Conservation (phyloP, 2,113 vertebrate species). For the Triplophysa dalaica region DNA sequence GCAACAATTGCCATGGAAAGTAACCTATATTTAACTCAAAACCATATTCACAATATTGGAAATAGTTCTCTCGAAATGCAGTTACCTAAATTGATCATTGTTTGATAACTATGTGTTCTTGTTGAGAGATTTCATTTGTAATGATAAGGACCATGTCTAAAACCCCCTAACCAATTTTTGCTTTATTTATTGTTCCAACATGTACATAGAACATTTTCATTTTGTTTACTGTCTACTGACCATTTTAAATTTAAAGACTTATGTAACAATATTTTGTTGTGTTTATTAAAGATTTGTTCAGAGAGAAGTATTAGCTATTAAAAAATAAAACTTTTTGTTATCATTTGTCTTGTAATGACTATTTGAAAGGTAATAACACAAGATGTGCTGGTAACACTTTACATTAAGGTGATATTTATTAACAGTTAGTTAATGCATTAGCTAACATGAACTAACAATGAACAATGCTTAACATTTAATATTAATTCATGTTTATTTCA, state of each 20-base stretch:
- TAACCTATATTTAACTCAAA: not conserved
- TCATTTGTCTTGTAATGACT: not conserved
- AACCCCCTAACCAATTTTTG: not conserved
- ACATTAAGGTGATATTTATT: no score
- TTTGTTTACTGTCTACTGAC: not conserved
- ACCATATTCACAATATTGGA: not conserved
- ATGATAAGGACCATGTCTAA: not conserved
- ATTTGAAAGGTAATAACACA: not conserved
- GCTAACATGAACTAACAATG: no score
- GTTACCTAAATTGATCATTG: not conserved
- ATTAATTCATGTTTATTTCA: no score
- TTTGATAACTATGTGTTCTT: not conserved
- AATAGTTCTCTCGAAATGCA: constrained; percentile 1
- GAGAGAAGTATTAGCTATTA: constrained; percentile 29
- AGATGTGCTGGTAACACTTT: not conserved
- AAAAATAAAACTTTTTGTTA: constrained; percentile 3
- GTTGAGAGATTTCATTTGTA: constrained; percentile 7
- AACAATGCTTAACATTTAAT: no score
- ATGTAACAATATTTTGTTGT: constrained; percentile 6
- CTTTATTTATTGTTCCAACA: not conserved
- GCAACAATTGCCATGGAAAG: not conserved
- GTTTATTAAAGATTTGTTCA: constrained; percentile 4
- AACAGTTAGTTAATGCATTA: no score
- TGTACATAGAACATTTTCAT: constrained; percentile 12
- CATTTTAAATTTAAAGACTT: not conserved